phyloP scores from a whole-genome alignment of 2,113 vertebrate species.

The Scophthalmus maximus region DNA sequence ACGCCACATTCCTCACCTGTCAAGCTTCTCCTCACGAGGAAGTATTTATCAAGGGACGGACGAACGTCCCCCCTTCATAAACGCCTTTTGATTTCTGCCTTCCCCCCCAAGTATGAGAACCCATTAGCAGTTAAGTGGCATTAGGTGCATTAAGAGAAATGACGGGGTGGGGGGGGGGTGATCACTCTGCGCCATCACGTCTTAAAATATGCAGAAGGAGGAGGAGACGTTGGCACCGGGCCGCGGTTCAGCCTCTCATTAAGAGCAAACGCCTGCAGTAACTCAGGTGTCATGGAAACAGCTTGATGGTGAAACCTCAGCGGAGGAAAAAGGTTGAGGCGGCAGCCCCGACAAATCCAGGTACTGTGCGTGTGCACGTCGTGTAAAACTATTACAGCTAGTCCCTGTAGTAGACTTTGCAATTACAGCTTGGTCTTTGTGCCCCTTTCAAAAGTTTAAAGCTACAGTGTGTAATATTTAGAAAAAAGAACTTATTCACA shows the following conservation, averaged over 20 bases:
- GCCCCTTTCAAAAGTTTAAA: too few species aligned
- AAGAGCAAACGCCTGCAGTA: constrained; percentile 61
- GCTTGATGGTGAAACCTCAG: constrained; percentile 43
- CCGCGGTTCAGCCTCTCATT: constrained; percentile 68
- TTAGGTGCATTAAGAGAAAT: constrained; percentile 73
- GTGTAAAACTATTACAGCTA: constrained; percentile 15
- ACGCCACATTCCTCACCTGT: constrained; percentile 53
- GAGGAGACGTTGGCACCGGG: constrained; percentile 20
- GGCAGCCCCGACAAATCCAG: constrained; percentile 28
- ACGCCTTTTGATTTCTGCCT: constrained; percentile 65
- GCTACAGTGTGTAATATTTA: too few species aligned
- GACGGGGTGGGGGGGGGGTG: constrained; percentile 53
- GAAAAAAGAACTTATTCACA: too few species aligned
- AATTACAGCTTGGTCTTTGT: constrained; percentile 1
- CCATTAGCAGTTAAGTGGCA: constrained; percentile 71
- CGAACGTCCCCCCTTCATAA: constrained; percentile 45
- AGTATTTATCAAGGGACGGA: constrained; percentile 51
- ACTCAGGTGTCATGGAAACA: constrained; percentile 69
- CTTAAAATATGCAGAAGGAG: constrained; percentile 70
- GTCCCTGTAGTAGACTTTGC: background rate
- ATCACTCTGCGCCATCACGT: constrained; percentile 44
- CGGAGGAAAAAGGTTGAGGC: constrained; percentile 43
- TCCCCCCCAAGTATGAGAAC: constrained; percentile 58
- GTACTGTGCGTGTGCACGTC: constrained; percentile 7
- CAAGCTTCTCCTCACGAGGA: constrained; percentile 49